A percentile compares a stretch with the other conserved stretches of the same genome.
Evolutionary conservation across 2,888 invertebrate species (phyloP).

Genomic region (Plusia festucae): DNA sequence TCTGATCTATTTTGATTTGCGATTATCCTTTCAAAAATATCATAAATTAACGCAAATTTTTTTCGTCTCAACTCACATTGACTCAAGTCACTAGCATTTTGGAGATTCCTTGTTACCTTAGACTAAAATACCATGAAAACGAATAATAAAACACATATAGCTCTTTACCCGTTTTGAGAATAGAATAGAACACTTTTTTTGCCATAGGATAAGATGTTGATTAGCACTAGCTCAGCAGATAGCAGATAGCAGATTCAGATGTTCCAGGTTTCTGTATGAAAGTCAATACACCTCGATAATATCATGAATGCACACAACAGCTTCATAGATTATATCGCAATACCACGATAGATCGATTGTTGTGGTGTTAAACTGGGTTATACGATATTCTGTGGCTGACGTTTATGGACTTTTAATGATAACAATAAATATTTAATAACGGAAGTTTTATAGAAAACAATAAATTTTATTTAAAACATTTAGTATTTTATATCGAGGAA

Average conservation of each 20-base stretch:
- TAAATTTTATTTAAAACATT: background rate
- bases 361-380: constrained; percentile 1
- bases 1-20: constrained; percentile 28
- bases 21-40: constrained; percentile 22
- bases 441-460: constrained; percentile 3
- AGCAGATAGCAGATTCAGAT: too few species aligned
- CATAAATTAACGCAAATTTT: background rate
- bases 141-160: too few species aligned
- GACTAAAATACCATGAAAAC: too few species aligned
- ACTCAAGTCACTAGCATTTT: background rate
- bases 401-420: constrained; percentile 10
- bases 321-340: constrained; percentile 6
- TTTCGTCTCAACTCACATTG: background rate
- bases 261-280: background rate
- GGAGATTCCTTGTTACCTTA: too few species aligned
- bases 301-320: background rate
- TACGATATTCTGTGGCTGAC: constrained; percentile 14
- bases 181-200: too few species aligned
- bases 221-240: too few species aligned
- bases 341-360: constrained; percentile 4
- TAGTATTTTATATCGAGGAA: background rate
- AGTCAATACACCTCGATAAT: background rate
- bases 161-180: too few species aligned
- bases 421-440: background rate
- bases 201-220: too few species aligned